Conservation (phyloP, 1,140 invertebrate genomes). For the Cryptotermes secundus region DNA sequence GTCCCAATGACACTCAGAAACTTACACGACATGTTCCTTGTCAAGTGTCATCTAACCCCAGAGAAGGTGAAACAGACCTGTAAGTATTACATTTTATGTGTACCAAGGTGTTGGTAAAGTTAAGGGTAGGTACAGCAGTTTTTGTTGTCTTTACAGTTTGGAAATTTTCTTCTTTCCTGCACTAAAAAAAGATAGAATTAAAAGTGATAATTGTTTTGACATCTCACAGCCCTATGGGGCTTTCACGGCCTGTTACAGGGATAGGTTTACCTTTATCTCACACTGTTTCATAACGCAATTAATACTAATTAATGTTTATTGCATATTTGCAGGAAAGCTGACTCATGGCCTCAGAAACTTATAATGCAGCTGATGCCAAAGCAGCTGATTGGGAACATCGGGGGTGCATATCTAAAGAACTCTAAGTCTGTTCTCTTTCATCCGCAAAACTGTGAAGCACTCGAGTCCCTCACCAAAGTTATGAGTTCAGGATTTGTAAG, state of each 20-base stretch:
- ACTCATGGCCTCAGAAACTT: conserved; percentile 88
- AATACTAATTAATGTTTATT: too few relatives aligned
- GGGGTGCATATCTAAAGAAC: conserved; percentile 82
- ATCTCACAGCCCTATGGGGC: too few relatives aligned
- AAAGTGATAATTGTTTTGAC: too few relatives aligned
- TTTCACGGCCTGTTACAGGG: too few relatives aligned
- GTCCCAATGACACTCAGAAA: conserved; percentile 69
- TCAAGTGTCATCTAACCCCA: conserved; percentile 73
- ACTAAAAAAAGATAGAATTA: too few relatives aligned
- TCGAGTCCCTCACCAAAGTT: conserved; percentile 82
- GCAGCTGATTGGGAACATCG: conserved; percentile 82
- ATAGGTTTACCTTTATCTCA: too few relatives aligned
- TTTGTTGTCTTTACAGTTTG: background rate
- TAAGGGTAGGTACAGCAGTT: background rate
- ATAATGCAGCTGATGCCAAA: conserved; percentile 94
- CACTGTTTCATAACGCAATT: too few relatives aligned
- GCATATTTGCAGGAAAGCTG: conserved; percentile 67
- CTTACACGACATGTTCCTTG: conserved; percentile 80
- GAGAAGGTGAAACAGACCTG: conserved; percentile 83
- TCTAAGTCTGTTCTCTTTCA: conserved; percentile 85
- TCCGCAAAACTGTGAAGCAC: conserved; percentile 71
- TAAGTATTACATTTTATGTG: conserved; percentile 47
- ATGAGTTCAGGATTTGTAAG: conserved; percentile 91
- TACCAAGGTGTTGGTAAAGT: too few relatives aligned
- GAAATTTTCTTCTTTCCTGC: background rate